Percentiles rank a stretch among this genome's conserved stretches.
phyloP scores from a whole-genome alignment of 2,113 vertebrate genomes.

The Mesitornis unicolor region DNA sequence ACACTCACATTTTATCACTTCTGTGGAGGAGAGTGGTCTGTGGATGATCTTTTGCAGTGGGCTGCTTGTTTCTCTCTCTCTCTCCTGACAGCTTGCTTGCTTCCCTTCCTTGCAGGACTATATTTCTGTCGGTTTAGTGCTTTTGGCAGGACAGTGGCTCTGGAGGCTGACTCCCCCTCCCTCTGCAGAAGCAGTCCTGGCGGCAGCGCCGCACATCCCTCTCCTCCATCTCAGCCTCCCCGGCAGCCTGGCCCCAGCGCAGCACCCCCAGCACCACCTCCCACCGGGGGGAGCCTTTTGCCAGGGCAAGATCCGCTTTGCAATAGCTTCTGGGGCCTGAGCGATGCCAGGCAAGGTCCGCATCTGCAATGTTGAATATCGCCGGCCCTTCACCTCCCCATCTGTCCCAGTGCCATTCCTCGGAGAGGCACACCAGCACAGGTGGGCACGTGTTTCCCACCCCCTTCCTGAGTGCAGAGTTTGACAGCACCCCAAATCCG shows the following conservation, averaged over 20 bases:
- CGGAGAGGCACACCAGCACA: background rate
- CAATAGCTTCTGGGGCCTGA: background rate
- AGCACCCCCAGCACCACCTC: background rate
- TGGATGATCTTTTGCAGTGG: background rate
- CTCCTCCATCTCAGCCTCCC: background rate
- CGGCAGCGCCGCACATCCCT: background rate
- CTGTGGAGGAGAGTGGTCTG: background rate
- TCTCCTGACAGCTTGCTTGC: background rate
- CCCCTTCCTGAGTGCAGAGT: background rate
- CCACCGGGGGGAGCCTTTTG: background rate
- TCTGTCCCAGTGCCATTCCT: fast-evolving
- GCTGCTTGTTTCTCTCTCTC: background rate
- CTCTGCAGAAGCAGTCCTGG: background rate
- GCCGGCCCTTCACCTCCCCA: background rate
- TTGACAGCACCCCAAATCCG: background rate
- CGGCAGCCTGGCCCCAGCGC: background rate
- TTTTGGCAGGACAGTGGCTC: background rate
- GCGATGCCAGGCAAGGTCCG: background rate
- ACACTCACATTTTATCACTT: background rate
- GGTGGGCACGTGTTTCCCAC: fast-evolving
- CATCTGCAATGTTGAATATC: background rate
- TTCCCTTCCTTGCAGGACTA: background rate
- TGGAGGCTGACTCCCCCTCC: background rate
- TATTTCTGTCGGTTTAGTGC: background rate
- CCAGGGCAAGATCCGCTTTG: background rate